Percentiles rank a stretch among this genome's conserved stretches.
Conservation (phyloP, 2,888 invertebrate species). For the Tribolium freemani region DNA sequence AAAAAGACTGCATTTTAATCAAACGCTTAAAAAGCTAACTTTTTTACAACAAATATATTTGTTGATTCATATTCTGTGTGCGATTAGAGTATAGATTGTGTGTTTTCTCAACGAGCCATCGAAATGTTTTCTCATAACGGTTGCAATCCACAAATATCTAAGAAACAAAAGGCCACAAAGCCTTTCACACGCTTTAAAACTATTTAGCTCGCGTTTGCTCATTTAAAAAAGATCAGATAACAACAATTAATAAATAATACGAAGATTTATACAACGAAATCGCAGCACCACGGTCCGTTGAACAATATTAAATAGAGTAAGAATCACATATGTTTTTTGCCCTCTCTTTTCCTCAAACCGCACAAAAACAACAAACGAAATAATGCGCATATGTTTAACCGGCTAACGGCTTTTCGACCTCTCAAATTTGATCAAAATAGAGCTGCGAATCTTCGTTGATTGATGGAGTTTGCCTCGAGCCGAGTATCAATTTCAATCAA, state of each 20-base stretch:
- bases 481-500: conserved; percentile 1
- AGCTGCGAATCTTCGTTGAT: no score
- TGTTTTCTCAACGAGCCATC: background rate
- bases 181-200: conserved; percentile 26
- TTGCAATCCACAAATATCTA: conserved; percentile 1
- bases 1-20: no score
- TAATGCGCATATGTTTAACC: background rate
- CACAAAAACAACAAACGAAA: background rate
- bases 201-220: conserved; percentile 27
- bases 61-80: no score
- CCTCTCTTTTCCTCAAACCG: background rate
- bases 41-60: no score
- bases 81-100: background rate
- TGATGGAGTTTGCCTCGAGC: no score
- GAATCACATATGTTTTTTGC: background rate
- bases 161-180: background rate
- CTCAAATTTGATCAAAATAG: background rate
- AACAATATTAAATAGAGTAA: conserved; percentile 17
- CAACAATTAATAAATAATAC: conserved; percentile 25
- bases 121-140: conserved; percentile 5
- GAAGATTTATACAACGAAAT: conserved; percentile 31
- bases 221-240: conserved; percentile 33
- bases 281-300: conserved; percentile 10
- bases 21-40: no score
- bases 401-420: background rate